Conservation (phyloP, 2,888 invertebrate species). For the Orthosia gracilis region DNA sequence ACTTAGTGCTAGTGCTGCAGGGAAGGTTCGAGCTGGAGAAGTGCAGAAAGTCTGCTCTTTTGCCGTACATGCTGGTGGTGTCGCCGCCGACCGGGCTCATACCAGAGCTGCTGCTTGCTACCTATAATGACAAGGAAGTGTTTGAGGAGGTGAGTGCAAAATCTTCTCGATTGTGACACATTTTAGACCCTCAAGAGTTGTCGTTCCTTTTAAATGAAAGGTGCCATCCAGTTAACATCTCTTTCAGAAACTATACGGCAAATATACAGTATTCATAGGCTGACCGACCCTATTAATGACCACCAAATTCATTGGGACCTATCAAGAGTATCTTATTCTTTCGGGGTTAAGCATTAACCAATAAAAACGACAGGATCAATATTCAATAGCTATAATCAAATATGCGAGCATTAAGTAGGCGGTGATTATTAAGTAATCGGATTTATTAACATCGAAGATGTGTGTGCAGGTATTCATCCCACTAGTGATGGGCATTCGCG, state of each 20-base stretch:
- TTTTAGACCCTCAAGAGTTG: background rate
- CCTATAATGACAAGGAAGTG: conserved; percentile 91
- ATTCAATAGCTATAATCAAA: too few relatives aligned
- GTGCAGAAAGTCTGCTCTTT: conserved; percentile 92
- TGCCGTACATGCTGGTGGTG: conserved; percentile 93
- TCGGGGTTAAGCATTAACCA: background rate
- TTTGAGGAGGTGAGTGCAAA: conserved; percentile 90
- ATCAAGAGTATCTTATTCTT: background rate
- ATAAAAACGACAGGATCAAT: background rate
- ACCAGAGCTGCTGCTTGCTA: conserved; percentile 92
- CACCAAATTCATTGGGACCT: background rate
- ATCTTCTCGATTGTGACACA: too few relatives aligned
- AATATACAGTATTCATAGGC: too few relatives aligned
- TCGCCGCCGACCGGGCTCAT: conserved; percentile 94
- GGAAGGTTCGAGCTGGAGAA: conserved; percentile 90
- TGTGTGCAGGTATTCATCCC: conserved; percentile 84
- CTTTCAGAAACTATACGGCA: background rate
- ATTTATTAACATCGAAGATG: background rate
- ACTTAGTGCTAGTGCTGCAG: conserved; percentile 92
- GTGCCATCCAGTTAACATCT: background rate
- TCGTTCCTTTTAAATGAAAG: background rate
- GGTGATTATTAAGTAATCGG: too few relatives aligned
- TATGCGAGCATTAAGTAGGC: too few relatives aligned
- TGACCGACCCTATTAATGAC: background rate
- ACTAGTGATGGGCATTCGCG: conserved; percentile 85